phyloP scores from a whole-genome alignment of 2,797 vertebrate genomes.

The Platyrinchus mystaceus region DNA sequence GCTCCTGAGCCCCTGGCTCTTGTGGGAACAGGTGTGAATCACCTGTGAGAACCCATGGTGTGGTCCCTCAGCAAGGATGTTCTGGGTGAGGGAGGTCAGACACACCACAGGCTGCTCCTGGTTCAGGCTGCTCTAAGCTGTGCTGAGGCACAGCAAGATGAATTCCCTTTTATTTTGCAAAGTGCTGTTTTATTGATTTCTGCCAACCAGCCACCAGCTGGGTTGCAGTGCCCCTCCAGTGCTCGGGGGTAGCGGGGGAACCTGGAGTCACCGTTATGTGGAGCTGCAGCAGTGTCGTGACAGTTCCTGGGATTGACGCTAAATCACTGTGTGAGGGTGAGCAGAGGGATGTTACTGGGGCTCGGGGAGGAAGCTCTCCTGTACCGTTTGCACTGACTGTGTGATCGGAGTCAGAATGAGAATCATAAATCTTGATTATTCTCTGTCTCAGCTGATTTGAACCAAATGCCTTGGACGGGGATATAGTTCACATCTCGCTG shows the following conservation, averaged over 20 bases:
- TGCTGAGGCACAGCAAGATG: neutral
- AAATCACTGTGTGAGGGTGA: constrained; percentile 69
- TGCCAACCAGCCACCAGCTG: neutral
- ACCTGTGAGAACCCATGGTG: neutral
- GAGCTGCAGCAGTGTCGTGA: constrained; percentile 65
- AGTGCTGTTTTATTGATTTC: neutral
- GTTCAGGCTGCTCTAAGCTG: neutral
- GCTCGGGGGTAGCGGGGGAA: rapidly evolving
- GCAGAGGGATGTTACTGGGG: constrained; percentile 73
- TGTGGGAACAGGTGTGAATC: too few relatives aligned
- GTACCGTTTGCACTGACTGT: constrained; percentile 18
- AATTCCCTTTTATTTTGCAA: neutral
- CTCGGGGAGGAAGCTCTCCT: constrained; percentile 48
- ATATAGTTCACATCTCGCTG: constrained; percentile 71
- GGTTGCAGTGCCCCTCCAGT: rapidly evolving
- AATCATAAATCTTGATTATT: constrained; percentile 83
- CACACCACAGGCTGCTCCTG: neutral
- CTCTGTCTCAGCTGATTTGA: constrained; percentile 78
- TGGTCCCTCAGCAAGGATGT: neutral
- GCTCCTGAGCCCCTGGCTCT: neutral
- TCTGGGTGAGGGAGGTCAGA: neutral
- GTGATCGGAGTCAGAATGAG: constrained; percentile 71
- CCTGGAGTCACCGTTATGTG: constrained; percentile 29
- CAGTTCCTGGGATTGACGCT: constrained; percentile 65
- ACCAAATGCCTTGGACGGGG: constrained; percentile 67